Percentiles rank a stretch among this genome's conserved stretches.
These are phyloP conservation scores for Melipona beecheii DNA, from an alignment of 2,888 invertebrate species.

Conservation along the genomic window DNA sequence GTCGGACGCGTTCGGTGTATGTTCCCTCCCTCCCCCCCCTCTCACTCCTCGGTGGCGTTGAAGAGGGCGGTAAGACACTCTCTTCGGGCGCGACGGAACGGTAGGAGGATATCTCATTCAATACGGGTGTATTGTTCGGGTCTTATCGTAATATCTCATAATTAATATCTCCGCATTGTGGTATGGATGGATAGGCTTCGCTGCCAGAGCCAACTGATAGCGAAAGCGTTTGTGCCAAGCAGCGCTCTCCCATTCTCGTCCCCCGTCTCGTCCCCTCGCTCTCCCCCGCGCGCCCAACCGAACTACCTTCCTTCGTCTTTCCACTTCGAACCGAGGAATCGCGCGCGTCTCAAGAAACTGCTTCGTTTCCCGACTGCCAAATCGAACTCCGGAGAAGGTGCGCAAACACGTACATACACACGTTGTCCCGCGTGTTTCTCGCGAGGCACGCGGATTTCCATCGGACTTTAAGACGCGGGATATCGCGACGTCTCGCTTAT, in stretches of 20 bases:
- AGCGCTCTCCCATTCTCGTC: slow-evolving; percentile 42
- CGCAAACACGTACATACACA: not conserved
- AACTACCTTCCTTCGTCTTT: slow-evolving; percentile 41
- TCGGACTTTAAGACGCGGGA: not conserved
- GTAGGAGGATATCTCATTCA: slow-evolving; percentile 79
- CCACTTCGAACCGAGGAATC: slow-evolving; percentile 34
- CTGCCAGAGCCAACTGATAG: slow-evolving; percentile 83
- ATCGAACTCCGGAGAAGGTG: not conserved
- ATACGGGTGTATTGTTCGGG: slow-evolving; percentile 84
- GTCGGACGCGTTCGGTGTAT: slow-evolving; percentile 56
- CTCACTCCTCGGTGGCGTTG: slow-evolving; percentile 26
- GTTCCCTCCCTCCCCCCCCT: slow-evolving; percentile 12
- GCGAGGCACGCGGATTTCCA: too few relatives aligned
- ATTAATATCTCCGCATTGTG: slow-evolving; percentile 84
- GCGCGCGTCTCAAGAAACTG: not conserved
- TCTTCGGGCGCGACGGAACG: slow-evolving; percentile 60
- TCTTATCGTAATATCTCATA: slow-evolving; percentile 84
- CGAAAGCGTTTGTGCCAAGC: slow-evolving; percentile 79
- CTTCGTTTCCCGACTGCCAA: not conserved
- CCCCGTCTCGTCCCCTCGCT: slow-evolving; percentile 3
- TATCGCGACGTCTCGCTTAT: not conserved
- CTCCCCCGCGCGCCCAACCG: not conserved
- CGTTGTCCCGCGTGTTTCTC: too few relatives aligned
- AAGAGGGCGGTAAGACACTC: slow-evolving; percentile 73
- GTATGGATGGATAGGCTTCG: slow-evolving; percentile 83